Evolutionary conservation across 2,797 vertebrate species (phyloP), one percentile per base, ranked within the genome.

Genomic region (Anabas testudineus): DNA sequence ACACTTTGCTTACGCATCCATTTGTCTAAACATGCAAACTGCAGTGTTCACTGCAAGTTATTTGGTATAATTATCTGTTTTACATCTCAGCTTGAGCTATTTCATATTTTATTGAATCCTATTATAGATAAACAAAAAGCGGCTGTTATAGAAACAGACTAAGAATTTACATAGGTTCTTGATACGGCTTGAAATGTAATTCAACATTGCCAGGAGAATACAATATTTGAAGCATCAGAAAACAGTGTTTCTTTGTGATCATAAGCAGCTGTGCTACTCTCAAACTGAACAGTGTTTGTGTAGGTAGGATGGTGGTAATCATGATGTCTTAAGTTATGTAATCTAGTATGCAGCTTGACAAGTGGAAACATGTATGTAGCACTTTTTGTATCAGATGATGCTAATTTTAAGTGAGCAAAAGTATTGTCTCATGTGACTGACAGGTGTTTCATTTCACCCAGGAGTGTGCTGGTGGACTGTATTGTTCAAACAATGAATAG

Each of bases 191-290:
- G 41, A 51, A 66, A 57, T 71, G 46, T 7, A 16, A 55, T 63
- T 37, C 41, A 47, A n/a, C n/a, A n/a, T n/a, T 49, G 53, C 32
- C n/a, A 15, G 32, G 26, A 51, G 43, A 66, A 32, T 34, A 28
- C 42, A 58, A 22, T 30, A 53, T 68, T 34, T 72, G 47, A 62
- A 75, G 65, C 48, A 16, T 47, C 54, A 22, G 26, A 43, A 52
- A 48, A 73, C 39, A 71, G 26, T 30, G 24, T 65, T 24, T 64
- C 36, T 56, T 8, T 73, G 43, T 67, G 61, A 70, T 64, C 21
- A 1, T 1, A 21, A 65, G 39, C 41, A n/a, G 34, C 39, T 67
- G 46, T 28, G 56, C 46, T 36, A 54, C 16, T 47, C 37, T 57
- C 49, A 70, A 12, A 80, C 41, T 42, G 21, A 58, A 53, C 19